Evolutionary conservation across 2,797 vertebrate species (phyloP), one percentile per base, ranked within the genome.

Genomic region (Spinibarbus caldwelli): DNA sequence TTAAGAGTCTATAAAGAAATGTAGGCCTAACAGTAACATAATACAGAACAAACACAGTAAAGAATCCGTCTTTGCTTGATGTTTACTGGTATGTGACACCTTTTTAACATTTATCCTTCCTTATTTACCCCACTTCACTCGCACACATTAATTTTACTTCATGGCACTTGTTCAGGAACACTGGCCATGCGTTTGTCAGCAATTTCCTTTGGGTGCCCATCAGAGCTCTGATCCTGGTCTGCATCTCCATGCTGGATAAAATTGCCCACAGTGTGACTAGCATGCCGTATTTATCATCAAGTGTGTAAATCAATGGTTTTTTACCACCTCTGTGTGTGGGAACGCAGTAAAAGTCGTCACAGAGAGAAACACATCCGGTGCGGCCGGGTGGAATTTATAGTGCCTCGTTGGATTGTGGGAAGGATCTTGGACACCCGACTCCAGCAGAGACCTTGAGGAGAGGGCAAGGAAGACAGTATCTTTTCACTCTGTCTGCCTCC

Each of bases 231-330:
- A 75, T 87, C 88, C 80, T 83, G 89, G 87, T 11, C n/a, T 89
- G 88, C 82, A 72, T 88, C 62, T 80, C 78, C 89, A 12, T 3
- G 73, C 78, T 84, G 66, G 49, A 64, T 85, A 78, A 62, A 73
- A 59, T 43, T 73, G 82, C 4, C n/a, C 72, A 84, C 75, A 83
- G 76, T 88, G 87, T 88, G 83, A 34, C 82, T 76, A 88, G 84
- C 85, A 76, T 68, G 47, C 86, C 80, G 78, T 88, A 90, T 92
- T 91, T 90, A 90, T 90, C 89, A 87, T 87, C 90, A 87, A 85
- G 52, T 89, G 87, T 90, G 85, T 93, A 93, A 93, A 94, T 92
- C 91, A 89, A 85, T 91, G 87, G 70, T 67, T 93, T 93, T 92
- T 93, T 92, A 91, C 83, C 87, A 84, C 90, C 88, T 90, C 88